phyloP scores from a whole-genome alignment of 2,797 vertebrate genomes.

The Mergus octosetaceus region DNA sequence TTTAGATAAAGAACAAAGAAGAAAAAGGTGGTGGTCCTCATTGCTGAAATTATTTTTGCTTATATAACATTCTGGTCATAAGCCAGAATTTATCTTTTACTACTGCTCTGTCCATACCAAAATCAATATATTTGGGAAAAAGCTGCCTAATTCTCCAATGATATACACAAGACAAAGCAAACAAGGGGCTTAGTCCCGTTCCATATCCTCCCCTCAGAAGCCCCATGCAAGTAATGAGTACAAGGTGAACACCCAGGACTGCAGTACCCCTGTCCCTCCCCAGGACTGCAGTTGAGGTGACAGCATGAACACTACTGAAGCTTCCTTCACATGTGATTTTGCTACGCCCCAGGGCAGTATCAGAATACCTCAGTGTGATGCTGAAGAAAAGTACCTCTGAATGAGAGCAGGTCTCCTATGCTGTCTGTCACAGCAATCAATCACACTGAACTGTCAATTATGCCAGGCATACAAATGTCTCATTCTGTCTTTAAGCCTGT shows the following conservation, averaged over 20 bases:
- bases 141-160: background rate
- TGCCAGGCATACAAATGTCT: background rate
- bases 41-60: background rate
- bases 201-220: background rate
- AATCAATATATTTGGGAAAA: accelerated
- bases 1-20: background rate
- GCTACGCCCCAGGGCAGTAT: background rate
- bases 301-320: background rate
- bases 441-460: background rate
- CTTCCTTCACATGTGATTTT: accelerated
- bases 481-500: background rate
- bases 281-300: background rate
- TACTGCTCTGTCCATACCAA: background rate
- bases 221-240: background rate
- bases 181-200: background rate
- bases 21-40: background rate
- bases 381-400: background rate
- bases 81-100: background rate
- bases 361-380: background rate
- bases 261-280: background rate
- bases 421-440: background rate
- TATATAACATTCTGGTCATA: accelerated
- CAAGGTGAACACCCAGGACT: background rate
- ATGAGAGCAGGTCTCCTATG: background rate
- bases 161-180: background rate